Percentiles rank a stretch among this genome's conserved stretches.
These are phyloP conservation scores for Caretta caretta DNA, from an alignment of 2,113 vertebrate species.

Conservation along the genomic window DNA sequence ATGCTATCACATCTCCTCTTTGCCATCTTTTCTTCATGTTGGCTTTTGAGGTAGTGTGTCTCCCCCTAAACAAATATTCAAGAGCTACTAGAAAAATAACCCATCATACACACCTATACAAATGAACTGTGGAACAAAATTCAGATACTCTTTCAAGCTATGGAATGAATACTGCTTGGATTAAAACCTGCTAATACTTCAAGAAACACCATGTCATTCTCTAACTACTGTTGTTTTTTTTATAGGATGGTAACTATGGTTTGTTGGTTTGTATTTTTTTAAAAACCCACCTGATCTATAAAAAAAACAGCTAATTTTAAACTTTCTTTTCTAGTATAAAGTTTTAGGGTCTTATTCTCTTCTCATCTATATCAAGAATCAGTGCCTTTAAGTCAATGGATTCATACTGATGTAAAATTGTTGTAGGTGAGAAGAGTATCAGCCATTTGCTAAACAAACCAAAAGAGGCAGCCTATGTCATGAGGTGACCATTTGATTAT, in stretches of 20 bases:
- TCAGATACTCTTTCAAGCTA: background rate
- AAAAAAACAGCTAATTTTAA: background rate
- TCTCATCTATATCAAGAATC: background rate
- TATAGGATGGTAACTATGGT: background rate
- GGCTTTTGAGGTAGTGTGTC: background rate
- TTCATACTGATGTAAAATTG: background rate
- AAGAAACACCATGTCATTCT: background rate
- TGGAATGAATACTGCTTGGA: background rate
- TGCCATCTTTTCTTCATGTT: background rate
- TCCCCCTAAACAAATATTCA: background rate
- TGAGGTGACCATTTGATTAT: too few species aligned
- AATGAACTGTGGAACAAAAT: background rate
- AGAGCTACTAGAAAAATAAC: background rate
- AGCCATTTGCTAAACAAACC: background rate
- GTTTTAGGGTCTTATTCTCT: background rate
- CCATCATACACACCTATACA: background rate
- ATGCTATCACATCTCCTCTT: background rate
- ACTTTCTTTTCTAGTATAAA: background rate
- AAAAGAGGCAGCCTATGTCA: background rate
- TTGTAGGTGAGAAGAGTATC: background rate
- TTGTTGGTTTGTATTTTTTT: background rate
- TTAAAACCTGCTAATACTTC: background rate
- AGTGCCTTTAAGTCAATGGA: background rate
- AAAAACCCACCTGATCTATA: too few species aligned
- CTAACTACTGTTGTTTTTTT: too few species aligned